Evolutionary conservation across 2,797 vertebrate species (phyloP), one percentile per base, ranked within the genome.

Genomic region (Pantherophis alleghaniensis): DNA sequence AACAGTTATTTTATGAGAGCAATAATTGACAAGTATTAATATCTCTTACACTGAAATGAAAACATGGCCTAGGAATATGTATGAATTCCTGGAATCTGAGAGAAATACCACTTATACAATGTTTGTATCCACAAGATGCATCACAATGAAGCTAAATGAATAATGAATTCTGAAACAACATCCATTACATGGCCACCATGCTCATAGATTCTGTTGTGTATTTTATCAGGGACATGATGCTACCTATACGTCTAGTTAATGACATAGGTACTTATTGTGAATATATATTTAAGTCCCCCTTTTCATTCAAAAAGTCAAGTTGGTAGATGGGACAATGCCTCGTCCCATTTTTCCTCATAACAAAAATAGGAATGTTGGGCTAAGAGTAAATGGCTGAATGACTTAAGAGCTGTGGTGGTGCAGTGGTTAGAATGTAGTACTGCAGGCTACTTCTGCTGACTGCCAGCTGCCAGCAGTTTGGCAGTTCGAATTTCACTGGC

Each of bases 11-110:
- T 96, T 95, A 92, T 91, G 83, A 92, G 18, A 88, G 90, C 91
- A 57, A 93, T 92, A 69, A 91, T 96, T 96, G 92, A 90, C 93
- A 96, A 66, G 94, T 92, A 94, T 87, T 95, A 93, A 96, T 96
- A 95, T 92, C 63, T 90, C 90, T 94, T 93, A 42, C 53, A 32
- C 92, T 60, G 47, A 89, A 3, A 87, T 56, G 22, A 87, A 95
- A 18, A n/a, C 86, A 95, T 56, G 24, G 28, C 87, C 57, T 96
- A 89, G 93, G 91, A 88, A 92, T 94, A 24, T 94, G 37, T 4
- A 83, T 89, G 93, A 57, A 57, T 94, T 96, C 92, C 66, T 91
- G 90, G 66, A 53, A 95, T 92, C 94, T 61, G 94, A 93, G 57
- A 92, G 86, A 60, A 87, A n/a, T 24, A 37, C n/a, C 42, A 32